Conservation (phyloP, 2,888 invertebrate genomes). For the Flexamia atlantica region DNA sequence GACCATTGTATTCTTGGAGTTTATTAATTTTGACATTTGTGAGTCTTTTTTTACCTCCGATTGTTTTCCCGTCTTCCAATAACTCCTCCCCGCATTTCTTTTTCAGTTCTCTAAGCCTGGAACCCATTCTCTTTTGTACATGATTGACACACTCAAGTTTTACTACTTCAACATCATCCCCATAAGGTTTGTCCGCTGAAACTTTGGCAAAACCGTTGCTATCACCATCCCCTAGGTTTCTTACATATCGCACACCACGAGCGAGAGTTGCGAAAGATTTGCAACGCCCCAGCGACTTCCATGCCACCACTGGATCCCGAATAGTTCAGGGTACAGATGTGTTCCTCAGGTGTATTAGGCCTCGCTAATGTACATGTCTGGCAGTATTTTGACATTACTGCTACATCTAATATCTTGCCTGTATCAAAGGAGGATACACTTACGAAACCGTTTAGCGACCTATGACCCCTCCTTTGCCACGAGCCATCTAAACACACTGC, state of each 20-base stretch:
- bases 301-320: slow-evolving; percentile 37
- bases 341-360: background rate
- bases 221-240: slow-evolving; percentile 40
- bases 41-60: slow-evolving; percentile 68
- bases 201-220: slow-evolving; percentile 50
- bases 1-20: slow-evolving; percentile 69
- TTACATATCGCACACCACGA: background rate
- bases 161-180: slow-evolving; percentile 7
- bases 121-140: slow-evolving; percentile 41
- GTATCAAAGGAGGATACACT: slow-evolving; percentile 41
- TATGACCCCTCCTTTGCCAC: slow-evolving; percentile 39
- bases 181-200: background rate
- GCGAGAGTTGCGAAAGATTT: slow-evolving; percentile 15
- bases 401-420: slow-evolving; percentile 55
- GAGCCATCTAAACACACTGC: slow-evolving; percentile 24
- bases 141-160: slow-evolving; percentile 48
- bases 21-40: slow-evolving; percentile 68
- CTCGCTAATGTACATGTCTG: background rate
- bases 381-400: slow-evolving; percentile 44
- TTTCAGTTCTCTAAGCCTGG: slow-evolving; percentile 49
- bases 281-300: slow-evolving; percentile 33
- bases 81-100: slow-evolving; percentile 25
- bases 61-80: slow-evolving; percentile 59
- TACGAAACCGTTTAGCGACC: slow-evolving; percentile 42
- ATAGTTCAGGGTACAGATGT: slow-evolving; percentile 11